These are phyloP conservation scores for Echinometra lucunter DNA, from an alignment of 53 echinoderm and acorn worm species.

Conservation along the genomic window DNA sequence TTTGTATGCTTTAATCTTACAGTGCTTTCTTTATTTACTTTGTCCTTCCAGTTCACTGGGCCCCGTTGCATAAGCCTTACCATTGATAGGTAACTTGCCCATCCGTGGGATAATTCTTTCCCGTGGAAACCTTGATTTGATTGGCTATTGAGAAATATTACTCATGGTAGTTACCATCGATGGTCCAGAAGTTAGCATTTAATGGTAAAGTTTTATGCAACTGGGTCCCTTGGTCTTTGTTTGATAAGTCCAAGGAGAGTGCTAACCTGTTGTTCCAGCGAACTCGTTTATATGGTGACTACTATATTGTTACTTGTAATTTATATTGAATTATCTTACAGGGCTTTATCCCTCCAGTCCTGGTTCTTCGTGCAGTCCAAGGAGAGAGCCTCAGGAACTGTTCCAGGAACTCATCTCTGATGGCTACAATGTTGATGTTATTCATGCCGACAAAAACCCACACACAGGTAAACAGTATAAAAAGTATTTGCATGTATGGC, in stretches of 20 bases:
- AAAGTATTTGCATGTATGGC: background rate
- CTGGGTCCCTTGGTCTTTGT: too few relatives aligned
- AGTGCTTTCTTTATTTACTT: too few relatives aligned
- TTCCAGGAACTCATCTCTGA: slow-evolving; percentile 98
- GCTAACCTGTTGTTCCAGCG: slow-evolving; percentile 91
- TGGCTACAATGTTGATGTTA: slow-evolving; percentile 96
- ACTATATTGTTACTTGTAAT: background rate
- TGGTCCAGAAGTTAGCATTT: too few relatives aligned
- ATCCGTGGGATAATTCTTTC: too few relatives aligned
- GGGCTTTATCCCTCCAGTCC: slow-evolving; percentile 95
- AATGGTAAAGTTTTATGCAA: too few relatives aligned
- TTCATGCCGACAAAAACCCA: slow-evolving; percentile 98
- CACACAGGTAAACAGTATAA: slow-evolving; percentile 76
- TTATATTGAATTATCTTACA: slow-evolving; percentile 41
- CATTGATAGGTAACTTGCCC: too few relatives aligned
- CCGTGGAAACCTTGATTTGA: too few relatives aligned
- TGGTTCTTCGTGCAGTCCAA: slow-evolving; percentile 99
- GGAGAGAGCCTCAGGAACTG: slow-evolving; percentile 92
- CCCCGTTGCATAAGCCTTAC: too few relatives aligned
- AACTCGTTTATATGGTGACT: slow-evolving; percentile 87
- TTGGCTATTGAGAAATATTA: too few relatives aligned
- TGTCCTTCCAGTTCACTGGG: too few relatives aligned
- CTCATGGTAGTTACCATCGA: too few relatives aligned
- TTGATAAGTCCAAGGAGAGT: slow-evolving; percentile 90
- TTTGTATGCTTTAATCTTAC: too few relatives aligned